Base-by-base conservation (phyloP, 37 sponge, comb jelly and placozoan species). In the Ianthella basta region DNA sequence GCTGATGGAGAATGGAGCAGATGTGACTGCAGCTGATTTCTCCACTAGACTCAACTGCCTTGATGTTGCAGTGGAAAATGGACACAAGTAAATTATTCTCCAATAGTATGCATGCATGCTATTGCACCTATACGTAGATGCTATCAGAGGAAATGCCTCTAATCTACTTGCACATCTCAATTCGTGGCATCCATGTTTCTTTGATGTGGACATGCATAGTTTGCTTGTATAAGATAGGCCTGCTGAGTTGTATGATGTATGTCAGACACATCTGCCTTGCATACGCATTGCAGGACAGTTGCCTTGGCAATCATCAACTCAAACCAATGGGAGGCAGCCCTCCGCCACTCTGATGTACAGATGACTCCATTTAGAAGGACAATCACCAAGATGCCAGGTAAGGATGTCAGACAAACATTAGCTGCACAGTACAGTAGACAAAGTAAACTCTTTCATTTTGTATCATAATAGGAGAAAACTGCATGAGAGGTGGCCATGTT, bases 11-110 rank as follows among this genome's bases (percentile, higher is more conserved):
- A 40, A 87, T 23, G 82, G 80, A 25, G 97, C 97, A 1, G 70
- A 88, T 50, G 89, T 91, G 8, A 56, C 87, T 20, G n/a, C 87
- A 18, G n/a, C 36, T 4, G 13, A 75, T 5, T 29, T 29, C 10
- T 63, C 85, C 18, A 69, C 33, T 2, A 87, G 89, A 27, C 32
- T 69, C 54, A 97, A 92, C 64, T 63, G 86, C 41, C 88, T 97
- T 12, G 99, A 98, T 39, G 61, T 94, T 54, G 97, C 97, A 61
- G 91, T 96, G 70, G 91, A 97, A 60, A 91, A 94, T 85, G 95
- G 92, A 15, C 92, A 91, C 72, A 83, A 81, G 92, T 94, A 40
- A 38, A 91, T 83, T 3, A 21, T 12, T 16, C 14, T 6, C 23
- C 59, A 4, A 56, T 12, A 12, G 38, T 72, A 30, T 37, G 12